These are phyloP conservation scores for Gobio occitaniae DNA, from an alignment of 2,797 vertebrate species.

Conservation along the genomic window DNA sequence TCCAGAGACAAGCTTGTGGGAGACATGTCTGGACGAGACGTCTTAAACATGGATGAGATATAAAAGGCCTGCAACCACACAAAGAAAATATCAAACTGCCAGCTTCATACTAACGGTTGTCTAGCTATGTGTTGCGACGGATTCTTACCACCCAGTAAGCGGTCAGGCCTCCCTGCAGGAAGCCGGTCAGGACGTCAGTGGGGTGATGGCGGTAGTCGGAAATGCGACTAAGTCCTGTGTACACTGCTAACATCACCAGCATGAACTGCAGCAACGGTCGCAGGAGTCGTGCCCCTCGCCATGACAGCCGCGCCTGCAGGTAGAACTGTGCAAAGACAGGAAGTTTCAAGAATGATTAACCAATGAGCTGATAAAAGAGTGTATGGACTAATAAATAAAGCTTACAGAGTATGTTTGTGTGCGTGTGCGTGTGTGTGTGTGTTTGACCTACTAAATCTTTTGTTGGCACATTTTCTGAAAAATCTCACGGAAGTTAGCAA, in stretches of 20 bases:
- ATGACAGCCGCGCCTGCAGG: constrained; percentile 81
- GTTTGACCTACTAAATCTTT: background rate
- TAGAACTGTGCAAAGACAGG: constrained; percentile 77
- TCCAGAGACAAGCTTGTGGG: constrained; percentile 73
- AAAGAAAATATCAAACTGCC: background rate
- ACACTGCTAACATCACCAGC: constrained; percentile 82
- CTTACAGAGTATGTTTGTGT: background rate
- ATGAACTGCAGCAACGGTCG: constrained; percentile 82
- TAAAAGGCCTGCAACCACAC: constrained; percentile 77
- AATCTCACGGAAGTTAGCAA: background rate
- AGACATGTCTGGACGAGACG: constrained; percentile 66
- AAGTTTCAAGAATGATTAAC: constrained; percentile 32
- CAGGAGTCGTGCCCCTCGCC: constrained; percentile 80
- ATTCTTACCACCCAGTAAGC: constrained; percentile 84
- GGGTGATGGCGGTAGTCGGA: constrained; percentile 85
- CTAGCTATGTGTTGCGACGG: background rate
- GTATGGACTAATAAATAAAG: constrained; percentile 5
- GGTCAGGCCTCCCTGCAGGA: constrained; percentile 82
- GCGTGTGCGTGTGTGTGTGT: background rate
- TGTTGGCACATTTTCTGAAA: background rate
- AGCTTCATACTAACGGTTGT: background rate
- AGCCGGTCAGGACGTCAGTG: constrained; percentile 78
- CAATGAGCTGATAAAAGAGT: constrained; percentile 17
- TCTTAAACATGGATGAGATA: constrained; percentile 86
- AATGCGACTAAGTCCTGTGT: constrained; percentile 81